phyloP scores from a whole-genome alignment of 2,888 invertebrate species.

The Lycophotia porphyrea region DNA sequence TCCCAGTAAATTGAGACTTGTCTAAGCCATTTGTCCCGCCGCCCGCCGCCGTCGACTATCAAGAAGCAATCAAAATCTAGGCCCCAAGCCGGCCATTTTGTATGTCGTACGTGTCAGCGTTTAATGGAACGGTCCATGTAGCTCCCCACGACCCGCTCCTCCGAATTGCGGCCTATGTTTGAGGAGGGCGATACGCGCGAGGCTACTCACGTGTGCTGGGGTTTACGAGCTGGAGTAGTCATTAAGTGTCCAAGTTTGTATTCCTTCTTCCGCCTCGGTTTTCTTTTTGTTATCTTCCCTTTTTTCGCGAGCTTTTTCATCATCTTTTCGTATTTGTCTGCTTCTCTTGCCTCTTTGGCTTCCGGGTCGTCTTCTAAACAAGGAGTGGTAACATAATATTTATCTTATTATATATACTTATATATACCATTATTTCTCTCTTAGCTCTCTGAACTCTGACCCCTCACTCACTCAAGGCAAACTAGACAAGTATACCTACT shows the following conservation, averaged over 20 bases:
- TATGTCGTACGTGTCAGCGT: not conserved
- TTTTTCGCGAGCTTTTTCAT: not conserved
- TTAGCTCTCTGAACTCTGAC: not conserved
- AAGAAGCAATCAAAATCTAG: not conserved
- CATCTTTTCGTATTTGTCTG: not conserved
- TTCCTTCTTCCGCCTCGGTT: too few relatives aligned
- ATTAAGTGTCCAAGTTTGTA: too few relatives aligned
- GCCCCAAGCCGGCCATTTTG: not conserved
- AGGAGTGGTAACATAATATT: not conserved
- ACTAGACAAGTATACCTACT: too few relatives aligned
- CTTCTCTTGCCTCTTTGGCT: rapidly evolving
- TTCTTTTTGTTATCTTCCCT: conserved; percentile 14
- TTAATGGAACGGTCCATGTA: not conserved
- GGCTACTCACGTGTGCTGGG: conserved; percentile 23
- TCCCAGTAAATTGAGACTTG: not conserved
- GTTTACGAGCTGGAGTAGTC: too few relatives aligned
- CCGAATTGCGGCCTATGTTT: not conserved
- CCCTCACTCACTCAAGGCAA: not conserved
- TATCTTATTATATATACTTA: too few relatives aligned
- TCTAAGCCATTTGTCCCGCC: not conserved
- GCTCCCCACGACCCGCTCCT: not conserved
- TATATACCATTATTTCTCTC: not conserved
- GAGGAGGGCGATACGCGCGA: not conserved
- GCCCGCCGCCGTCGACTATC: not conserved
- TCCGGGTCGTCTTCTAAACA: not conserved